Conservation (phyloP, 2,113 vertebrate genomes). For the Meles meles region DNA sequence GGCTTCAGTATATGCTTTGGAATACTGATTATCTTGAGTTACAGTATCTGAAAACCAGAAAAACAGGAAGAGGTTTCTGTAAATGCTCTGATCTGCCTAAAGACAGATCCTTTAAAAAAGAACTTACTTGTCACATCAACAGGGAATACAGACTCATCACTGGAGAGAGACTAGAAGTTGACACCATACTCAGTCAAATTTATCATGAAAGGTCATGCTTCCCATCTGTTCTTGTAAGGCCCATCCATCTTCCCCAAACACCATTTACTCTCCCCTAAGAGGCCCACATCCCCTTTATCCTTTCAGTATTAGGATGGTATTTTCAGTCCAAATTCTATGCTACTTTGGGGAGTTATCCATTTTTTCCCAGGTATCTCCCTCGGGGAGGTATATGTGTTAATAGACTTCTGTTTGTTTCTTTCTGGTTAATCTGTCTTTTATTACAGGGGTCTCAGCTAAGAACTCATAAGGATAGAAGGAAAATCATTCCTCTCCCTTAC, state of each 20-base stretch:
- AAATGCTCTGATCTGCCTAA: neutral
- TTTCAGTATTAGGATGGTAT: neutral
- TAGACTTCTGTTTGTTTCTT: neutral
- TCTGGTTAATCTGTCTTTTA: neutral
- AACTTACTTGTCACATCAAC: neutral
- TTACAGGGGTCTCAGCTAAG: neutral
- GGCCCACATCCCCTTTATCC: neutral
- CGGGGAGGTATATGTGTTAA: neutral
- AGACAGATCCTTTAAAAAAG: neutral
- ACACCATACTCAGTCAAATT: neutral
- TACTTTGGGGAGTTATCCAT: neutral
- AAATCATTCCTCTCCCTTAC: neutral
- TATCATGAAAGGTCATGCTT: neutral
- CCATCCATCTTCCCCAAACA: neutral
- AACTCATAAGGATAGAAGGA: neutral
- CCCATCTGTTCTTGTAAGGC: neutral
- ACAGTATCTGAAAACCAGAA: neutral
- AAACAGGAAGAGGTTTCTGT: neutral
- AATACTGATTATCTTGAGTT: neutral
- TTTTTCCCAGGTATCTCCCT: neutral
- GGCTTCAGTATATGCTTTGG: neutral
- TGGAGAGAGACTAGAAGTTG: neutral
- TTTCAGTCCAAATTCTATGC: neutral
- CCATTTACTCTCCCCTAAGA: neutral
- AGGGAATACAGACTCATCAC: neutral